Percentiles rank a stretch among this genome's conserved stretches.
Evolutionary conservation across 1,140 invertebrate genomes (phyloP).

Genomic region (Polypedilum vanderplanki): DNA sequence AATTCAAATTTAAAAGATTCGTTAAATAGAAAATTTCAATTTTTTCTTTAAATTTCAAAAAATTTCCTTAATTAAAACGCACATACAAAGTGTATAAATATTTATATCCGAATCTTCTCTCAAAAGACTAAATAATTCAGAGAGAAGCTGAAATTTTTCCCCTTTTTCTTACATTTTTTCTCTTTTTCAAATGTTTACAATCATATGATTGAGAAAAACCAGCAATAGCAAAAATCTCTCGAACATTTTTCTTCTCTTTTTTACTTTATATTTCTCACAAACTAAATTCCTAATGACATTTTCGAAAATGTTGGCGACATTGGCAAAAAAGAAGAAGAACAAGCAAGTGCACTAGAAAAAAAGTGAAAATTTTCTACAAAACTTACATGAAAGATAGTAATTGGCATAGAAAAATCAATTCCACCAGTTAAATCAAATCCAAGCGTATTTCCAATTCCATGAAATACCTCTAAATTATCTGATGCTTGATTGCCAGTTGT

Average conservation of each 20-base stretch:
- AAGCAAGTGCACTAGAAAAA: constrained; percentile 4
- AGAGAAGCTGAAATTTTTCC: neutral
- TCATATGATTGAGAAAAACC: neutral
- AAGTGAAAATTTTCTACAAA: neutral
- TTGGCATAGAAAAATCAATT: constrained; percentile 67
- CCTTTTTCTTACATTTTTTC: neutral
- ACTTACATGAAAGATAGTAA: constrained; percentile 73
- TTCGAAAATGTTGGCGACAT: neutral
- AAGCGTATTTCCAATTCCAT: constrained; percentile 3
- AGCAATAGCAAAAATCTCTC: neutral
- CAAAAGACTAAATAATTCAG: neutral
- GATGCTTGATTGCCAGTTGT: neutral
- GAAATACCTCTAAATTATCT: neutral
- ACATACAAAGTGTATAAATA: too few species aligned
- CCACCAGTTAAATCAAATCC: constrained; percentile 80
- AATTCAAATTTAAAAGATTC: too few species aligned
- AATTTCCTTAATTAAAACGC: too few species aligned
- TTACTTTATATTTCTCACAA: neutral
- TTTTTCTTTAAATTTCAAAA: too few species aligned
- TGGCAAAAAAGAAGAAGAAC: constrained; percentile 1
- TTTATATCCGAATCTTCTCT: too few species aligned
- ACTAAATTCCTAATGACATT: constrained; percentile 13
- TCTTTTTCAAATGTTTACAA: neutral
- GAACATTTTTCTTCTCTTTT: neutral
- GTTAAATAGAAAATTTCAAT: too few species aligned